Conservation (phyloP, 2,113 vertebrate species). For the Cynocephalus volans region DNA sequence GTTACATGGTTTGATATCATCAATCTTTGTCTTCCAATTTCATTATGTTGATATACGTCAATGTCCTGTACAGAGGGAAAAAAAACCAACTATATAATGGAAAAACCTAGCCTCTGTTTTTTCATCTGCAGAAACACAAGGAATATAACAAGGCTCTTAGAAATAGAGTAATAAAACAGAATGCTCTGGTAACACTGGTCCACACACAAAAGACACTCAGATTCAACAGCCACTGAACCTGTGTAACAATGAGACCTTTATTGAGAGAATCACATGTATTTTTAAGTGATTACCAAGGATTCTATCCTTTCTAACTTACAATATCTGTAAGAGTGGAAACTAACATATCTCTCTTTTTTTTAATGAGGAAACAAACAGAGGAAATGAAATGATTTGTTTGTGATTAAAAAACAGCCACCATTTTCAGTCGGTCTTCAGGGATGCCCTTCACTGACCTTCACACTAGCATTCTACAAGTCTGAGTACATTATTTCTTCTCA, state of each 20-base stretch:
- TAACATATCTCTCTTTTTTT: background rate
- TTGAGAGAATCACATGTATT: background rate
- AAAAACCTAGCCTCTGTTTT: background rate
- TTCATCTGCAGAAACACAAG: background rate
- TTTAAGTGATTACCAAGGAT: background rate
- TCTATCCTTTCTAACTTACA: background rate
- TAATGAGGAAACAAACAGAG: background rate
- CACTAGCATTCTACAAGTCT: background rate
- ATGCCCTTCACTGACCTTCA: background rate
- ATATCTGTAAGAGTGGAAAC: background rate
- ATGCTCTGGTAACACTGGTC: background rate
- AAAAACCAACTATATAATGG: background rate
- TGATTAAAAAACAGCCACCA: background rate
- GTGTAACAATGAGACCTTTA: slow-evolving; percentile 5
- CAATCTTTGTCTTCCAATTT: background rate
- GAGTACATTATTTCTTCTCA: background rate
- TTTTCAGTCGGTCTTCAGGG: background rate
- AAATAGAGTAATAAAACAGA: background rate
- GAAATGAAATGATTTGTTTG: slow-evolving; percentile 49
- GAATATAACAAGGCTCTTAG: background rate
- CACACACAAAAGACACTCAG: background rate
- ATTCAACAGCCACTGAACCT: background rate
- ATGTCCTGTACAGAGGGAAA: background rate
- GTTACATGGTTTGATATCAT: background rate
- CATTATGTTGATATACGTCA: background rate